phyloP scores from a whole-genome alignment of 1,140 invertebrate species.

The Zaprionus vittiger region DNA sequence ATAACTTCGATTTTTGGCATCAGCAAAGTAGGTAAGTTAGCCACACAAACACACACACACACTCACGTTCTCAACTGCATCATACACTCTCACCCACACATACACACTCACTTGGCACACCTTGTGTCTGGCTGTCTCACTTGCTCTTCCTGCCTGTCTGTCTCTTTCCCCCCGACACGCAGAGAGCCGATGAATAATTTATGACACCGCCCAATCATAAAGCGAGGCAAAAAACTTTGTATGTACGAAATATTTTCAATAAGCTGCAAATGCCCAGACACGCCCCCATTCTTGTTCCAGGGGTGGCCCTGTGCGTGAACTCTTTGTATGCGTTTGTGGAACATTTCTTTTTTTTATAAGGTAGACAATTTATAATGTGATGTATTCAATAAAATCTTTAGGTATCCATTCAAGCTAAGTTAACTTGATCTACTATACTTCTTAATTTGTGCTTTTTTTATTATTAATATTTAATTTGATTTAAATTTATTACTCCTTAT shows the following conservation, averaged over 20 bases:
- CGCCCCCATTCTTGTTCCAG: constrained; percentile 46
- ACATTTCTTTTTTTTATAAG: not conserved
- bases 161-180: constrained; percentile 39
- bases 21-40: not conserved
- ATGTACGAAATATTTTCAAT: constrained; percentile 57
- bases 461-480: too few relatives aligned
- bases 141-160: constrained; percentile 42
- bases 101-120: not conserved
- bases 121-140: constrained; percentile 17
- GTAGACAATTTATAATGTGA: not conserved
- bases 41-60: not conserved
- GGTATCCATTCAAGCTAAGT: not conserved
- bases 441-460: too few relatives aligned
- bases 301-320: not conserved
- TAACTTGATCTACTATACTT: too few relatives aligned
- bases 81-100: not conserved
- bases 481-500: too few relatives aligned
- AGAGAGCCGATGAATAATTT: constrained; percentile 71
- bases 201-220: constrained; percentile 74
- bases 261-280: constrained; percentile 61
- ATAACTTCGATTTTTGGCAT: not conserved
- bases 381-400: not conserved
- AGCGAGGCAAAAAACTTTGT: constrained; percentile 58
- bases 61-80: not conserved
- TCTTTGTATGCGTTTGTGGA: not conserved